A percentile compares a stretch with the other conserved stretches of the same genome.
Conservation (phyloP, 1,140 invertebrate genomes). For the Drosophila arizonae region DNA sequence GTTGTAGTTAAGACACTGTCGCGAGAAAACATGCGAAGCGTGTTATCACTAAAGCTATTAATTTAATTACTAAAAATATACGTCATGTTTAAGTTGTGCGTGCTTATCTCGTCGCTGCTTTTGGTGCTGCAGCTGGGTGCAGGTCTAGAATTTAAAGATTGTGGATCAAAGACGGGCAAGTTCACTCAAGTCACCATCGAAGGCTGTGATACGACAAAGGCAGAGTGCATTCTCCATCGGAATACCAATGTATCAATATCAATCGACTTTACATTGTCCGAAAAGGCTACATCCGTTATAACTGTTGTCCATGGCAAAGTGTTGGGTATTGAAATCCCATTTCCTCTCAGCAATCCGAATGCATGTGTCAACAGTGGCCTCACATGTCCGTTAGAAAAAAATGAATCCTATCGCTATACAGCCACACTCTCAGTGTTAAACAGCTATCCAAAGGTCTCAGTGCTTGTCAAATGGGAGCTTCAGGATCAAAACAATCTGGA, state of each 20-base stretch:
- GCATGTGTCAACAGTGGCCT: conserved; percentile 87
- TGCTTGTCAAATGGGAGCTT: conserved; percentile 89
- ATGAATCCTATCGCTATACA: conserved; percentile 85
- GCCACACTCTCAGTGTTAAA: conserved; percentile 85
- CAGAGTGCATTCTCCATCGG: conserved; percentile 85
- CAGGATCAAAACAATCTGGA: conserved; percentile 85
- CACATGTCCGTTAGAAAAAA: conserved; percentile 86
- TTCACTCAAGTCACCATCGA: conserved; percentile 84
- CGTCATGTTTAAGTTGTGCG: conserved; percentile 60
- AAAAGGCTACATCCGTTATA: conserved; percentile 80
- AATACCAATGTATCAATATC: conserved; percentile 86
- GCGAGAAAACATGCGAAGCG: conserved; percentile 13
- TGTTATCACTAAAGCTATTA: conserved; percentile 45
- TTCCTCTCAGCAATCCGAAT: conserved; percentile 87
- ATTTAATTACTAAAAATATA: conserved; percentile 64
- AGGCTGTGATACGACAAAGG: conserved; percentile 84
- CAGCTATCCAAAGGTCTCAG: conserved; percentile 86
- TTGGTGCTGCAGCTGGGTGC: conserved; percentile 42
- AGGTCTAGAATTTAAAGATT: conserved; percentile 57
- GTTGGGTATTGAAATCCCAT: conserved; percentile 87
- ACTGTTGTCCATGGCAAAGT: conserved; percentile 89
- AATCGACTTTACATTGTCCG: conserved; percentile 84
- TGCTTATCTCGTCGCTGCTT: conserved; percentile 51
- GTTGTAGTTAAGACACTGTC: conserved; percentile 58
- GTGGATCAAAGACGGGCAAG: conserved; percentile 85